Conservation (phyloP, 92 coral and sea anemone genomes). For the Desmophyllum pertusum region DNA sequence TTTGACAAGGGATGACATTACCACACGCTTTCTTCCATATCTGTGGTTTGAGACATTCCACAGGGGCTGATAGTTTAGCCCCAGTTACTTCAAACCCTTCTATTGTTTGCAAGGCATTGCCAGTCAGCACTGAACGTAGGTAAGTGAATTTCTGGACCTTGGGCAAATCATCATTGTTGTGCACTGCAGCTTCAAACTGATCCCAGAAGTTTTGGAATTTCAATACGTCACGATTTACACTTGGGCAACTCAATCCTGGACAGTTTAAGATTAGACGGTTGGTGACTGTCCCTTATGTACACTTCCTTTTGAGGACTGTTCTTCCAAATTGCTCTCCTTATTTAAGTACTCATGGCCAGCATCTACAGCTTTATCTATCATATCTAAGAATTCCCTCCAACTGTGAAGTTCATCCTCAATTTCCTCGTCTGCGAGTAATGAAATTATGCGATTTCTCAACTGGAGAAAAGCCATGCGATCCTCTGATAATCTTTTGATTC, state of each 20-base stretch:
- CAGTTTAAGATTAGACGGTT: conserved; percentile 17
- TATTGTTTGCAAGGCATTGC: too few species aligned
- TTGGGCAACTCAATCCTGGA: conserved; percentile 29
- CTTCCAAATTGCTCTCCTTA: conserved; percentile 4
- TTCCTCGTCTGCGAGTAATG: conserved; percentile 30
- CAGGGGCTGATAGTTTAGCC: conserved; percentile 37
- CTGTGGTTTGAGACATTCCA: conserved; percentile 47
- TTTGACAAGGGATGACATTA: conserved; percentile 11
- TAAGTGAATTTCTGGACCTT: too few species aligned
- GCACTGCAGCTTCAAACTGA: too few species aligned
- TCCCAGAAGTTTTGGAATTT: too few species aligned
- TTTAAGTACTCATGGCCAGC: too few species aligned
- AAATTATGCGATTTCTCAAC: conserved; percentile 6
- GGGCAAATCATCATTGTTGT: too few species aligned
- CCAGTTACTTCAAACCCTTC: too few species aligned
- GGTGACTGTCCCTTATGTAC: not conserved
- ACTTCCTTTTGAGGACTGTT: conserved; percentile 11
- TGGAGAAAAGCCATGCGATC: conserved; percentile 3
- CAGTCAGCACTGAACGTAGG: too few species aligned
- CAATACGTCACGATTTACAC: conserved; percentile 29
- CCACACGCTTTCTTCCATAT: not conserved
- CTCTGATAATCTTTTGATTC: too few species aligned
- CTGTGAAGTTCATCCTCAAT: too few species aligned
- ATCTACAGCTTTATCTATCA: too few species aligned
- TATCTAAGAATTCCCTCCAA: too few species aligned